Evolutionary conservation across 2,888 invertebrate species (phyloP), one percentile per base, ranked within the genome.

Genomic region (Isotomurus palustris): DNA sequence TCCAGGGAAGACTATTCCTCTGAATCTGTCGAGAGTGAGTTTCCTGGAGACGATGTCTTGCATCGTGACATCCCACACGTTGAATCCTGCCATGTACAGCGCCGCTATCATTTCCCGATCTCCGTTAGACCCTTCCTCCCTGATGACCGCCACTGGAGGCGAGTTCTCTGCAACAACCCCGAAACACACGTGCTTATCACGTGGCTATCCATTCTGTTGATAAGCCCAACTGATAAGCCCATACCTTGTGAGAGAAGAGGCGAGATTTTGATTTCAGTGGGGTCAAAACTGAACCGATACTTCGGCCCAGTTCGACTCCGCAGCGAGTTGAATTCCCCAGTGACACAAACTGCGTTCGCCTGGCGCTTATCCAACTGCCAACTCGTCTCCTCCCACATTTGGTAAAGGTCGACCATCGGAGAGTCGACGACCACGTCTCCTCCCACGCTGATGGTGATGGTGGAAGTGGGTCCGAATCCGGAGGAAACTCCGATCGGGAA

Each of bases 81-180:
- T 61, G 72, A 82, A 83, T 6, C 93, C 91, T 4, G 89, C 93
- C 79, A 88, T 84, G 72, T 86, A 79, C 47, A 96, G 80, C 0
- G 88, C 82, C 19, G 92, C 90, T 2, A 78, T 77, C 96, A 99
- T 96, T 81, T 99, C 99, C 36, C 97, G 81, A 73, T 99, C 97
- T 22, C 97, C 95, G 73, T 99, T 99, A 27, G 85, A 87, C 47
- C 94, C 99, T 82, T 99, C 97, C 78, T 99, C 99, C 40, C 99
- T 81, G 44, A 99, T 78, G 1, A 97, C 91, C 5, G 94, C 96
- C 0, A 97, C 91, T n/a, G 84, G 77, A 0, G 82, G 79, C 38
- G 66, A 67, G 19, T 61, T 53, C 12, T 66, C 74, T 74, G 57
- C 12, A 62, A 63, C n/a, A n/a, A n/a, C n/a, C n/a, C 45, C 2